Conservation (phyloP, 2,888 invertebrate genomes). For the Globia sparganii region DNA sequence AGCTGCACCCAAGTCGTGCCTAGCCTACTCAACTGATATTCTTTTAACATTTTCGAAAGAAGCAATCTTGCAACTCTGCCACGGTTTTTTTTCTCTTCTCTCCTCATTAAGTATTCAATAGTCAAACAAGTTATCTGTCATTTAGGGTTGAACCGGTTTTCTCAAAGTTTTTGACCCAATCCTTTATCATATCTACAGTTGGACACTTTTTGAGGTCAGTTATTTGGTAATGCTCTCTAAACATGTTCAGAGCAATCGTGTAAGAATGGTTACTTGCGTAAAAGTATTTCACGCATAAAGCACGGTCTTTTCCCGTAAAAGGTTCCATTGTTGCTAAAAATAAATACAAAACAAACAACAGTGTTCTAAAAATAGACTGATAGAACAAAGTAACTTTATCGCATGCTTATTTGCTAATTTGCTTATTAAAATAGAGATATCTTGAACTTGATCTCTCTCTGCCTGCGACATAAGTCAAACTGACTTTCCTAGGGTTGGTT, state of each 20-base stretch:
- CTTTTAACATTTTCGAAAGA: background rate
- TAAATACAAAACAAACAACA: too few relatives aligned
- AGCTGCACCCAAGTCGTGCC: background rate
- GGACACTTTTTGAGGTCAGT: background rate
- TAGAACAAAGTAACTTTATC: too few relatives aligned
- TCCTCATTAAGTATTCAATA: background rate
- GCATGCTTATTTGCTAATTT: too few relatives aligned
- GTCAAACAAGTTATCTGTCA: background rate
- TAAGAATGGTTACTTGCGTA: conserved; percentile 7
- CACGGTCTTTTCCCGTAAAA: background rate
- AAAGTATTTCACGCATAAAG: conserved; percentile 14
- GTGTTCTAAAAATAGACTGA: too few relatives aligned
- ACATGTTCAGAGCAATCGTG: conserved; percentile 1
- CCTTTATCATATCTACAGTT: background rate
- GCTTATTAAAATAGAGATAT: too few relatives aligned
- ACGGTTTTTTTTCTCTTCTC: background rate
- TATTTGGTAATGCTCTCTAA: conserved; percentile 1
- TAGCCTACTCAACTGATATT: background rate
- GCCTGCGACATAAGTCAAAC: too few relatives aligned
- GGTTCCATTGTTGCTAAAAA: conserved; percentile 7
- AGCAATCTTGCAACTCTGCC: background rate
- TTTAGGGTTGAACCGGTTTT: conserved; percentile 10
- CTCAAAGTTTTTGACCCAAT: conserved; percentile 18
- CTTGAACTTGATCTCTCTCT: too few relatives aligned
- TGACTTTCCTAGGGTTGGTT: too few relatives aligned